Evolutionary conservation across 2,113 vertebrate genomes (phyloP).

Genomic region (Pandion haliaetus): DNA sequence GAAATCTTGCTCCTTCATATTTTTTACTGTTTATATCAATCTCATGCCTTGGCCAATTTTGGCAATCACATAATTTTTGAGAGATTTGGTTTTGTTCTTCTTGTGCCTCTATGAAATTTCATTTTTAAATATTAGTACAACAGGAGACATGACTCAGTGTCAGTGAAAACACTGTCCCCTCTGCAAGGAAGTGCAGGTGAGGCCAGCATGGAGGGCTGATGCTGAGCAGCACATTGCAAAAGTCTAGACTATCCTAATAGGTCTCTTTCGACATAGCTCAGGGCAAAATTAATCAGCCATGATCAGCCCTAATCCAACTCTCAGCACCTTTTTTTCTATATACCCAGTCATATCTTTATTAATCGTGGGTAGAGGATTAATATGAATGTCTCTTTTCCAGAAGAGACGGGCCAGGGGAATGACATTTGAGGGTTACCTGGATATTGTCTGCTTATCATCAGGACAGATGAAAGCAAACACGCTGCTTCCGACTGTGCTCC

Average conservation of each 20-base stretch:
- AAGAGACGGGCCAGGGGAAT: neutral
- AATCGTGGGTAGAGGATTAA: neutral
- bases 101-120: neutral
- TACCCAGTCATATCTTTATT: neutral
- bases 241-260: neutral
- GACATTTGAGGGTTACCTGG: neutral
- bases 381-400: neutral
- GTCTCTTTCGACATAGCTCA: neutral
- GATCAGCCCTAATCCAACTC: neutral
- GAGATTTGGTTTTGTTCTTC: neutral
- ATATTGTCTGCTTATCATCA: neutral
- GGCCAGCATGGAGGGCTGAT: accelerated
- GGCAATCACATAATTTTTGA: neutral
- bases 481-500: neutral
- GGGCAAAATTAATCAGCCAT: neutral
- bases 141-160: neutral
- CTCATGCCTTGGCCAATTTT: neutral
- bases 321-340: neutral
- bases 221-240: neutral
- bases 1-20: neutral
- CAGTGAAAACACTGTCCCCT: neutral
- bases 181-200: neutral
- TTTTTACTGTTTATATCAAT: neutral
- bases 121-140: accelerated
- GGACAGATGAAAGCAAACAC: neutral